Conservation (phyloP, 2,797 vertebrate genomes). For the Glossophaga mutica region DNA sequence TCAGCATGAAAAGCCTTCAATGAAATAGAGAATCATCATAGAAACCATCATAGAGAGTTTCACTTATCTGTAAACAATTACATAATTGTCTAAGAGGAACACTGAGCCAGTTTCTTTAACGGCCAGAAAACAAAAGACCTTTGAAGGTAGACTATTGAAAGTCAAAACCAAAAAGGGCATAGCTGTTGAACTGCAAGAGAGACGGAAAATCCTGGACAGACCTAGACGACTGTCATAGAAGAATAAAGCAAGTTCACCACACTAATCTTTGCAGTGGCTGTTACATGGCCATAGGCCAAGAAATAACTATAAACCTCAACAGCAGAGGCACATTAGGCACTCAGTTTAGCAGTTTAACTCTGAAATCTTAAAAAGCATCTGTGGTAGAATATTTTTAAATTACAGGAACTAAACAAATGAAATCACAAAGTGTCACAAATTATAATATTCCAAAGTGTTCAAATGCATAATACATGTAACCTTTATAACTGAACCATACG, state of each 20-base stretch:
- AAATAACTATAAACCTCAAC: not conserved
- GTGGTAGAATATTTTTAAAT: not conserved
- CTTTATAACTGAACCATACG: not conserved
- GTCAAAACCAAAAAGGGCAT: conserved; percentile 23
- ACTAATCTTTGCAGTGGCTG: not conserved
- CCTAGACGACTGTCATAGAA: not conserved
- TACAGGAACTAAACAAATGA: not conserved
- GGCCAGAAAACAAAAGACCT: conserved; percentile 66
- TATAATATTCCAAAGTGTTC: not conserved
- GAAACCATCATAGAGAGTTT: conserved; percentile 21
- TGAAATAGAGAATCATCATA: conserved; percentile 31
- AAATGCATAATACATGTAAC: not conserved
- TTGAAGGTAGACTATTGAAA: conserved; percentile 37
- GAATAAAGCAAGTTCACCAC: not conserved
- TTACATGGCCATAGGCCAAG: not conserved
- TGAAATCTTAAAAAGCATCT: not conserved
- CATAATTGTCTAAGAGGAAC: conserved; percentile 48
- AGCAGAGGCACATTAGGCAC: not conserved
- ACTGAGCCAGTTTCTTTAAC: conserved; percentile 37
- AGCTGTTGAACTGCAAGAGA: not conserved
- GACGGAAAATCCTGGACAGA: not conserved
- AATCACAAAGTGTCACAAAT: conserved; percentile 2
- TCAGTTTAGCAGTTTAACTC: not conserved
- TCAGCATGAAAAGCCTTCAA: not conserved
- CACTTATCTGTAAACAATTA: conserved; percentile 62